Evolutionary conservation across 2,888 invertebrate genomes (phyloP).

Genomic region (Hypselothyrea guttata): DNA sequence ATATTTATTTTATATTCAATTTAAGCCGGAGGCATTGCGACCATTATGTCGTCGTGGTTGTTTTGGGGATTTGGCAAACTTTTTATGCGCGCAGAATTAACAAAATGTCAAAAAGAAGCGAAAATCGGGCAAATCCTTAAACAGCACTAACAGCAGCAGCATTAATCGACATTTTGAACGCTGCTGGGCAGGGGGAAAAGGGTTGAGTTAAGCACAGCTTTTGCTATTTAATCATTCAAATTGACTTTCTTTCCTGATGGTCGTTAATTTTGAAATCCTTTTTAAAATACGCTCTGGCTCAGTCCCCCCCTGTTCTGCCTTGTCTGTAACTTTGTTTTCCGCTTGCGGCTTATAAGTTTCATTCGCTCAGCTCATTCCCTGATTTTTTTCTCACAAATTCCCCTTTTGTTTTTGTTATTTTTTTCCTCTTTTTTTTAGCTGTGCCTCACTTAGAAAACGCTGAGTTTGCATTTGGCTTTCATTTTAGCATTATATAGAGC

Average conservation of each 20-base stretch:
- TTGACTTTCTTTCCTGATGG: constrained; percentile 66
- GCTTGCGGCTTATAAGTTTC: constrained; percentile 72
- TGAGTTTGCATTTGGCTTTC: constrained; percentile 69
- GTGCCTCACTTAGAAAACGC: constrained; percentile 63
- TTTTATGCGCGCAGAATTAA: constrained; percentile 47
- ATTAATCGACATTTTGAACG: constrained; percentile 58
- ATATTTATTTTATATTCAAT: constrained; percentile 32
- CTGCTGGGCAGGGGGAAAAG: constrained; percentile 19
- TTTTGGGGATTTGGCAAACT: constrained; percentile 25
- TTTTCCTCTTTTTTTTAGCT: constrained; percentile 59
- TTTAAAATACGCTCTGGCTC: constrained; percentile 49
- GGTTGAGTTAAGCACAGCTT: constrained; percentile 47
- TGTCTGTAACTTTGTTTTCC: constrained; percentile 56
- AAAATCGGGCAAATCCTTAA: constrained; percentile 40
- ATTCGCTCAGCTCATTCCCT: constrained; percentile 36
- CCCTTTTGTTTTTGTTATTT: constrained; percentile 23
- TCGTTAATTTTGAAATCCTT: constrained; percentile 71
- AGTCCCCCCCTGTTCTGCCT: constrained; percentile 9
- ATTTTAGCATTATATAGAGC: constrained; percentile 50
- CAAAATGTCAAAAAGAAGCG: constrained; percentile 36
- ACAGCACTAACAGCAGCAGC: constrained; percentile 58
- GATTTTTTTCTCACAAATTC: constrained; percentile 39
- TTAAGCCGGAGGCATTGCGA: constrained; percentile 11
- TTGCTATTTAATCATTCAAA: constrained; percentile 74
- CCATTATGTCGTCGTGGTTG: constrained; percentile 38